Evolutionary conservation across 2,113 vertebrate genomes (phyloP).

Genomic region (Tonatia bakeri): DNA sequence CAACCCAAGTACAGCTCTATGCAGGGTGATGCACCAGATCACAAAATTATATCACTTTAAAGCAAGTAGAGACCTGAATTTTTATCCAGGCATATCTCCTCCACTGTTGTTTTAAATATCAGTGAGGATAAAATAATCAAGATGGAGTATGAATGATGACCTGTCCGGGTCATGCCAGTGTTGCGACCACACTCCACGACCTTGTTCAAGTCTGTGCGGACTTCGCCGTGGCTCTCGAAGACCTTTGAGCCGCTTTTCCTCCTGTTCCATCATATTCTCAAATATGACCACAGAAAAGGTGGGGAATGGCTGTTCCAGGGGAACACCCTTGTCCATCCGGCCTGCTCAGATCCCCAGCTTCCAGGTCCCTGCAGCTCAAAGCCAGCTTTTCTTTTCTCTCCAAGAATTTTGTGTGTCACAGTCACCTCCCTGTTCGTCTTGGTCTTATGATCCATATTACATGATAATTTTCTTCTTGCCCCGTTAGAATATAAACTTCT

Average conservation of each 20-base stretch:
- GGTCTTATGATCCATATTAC: background rate
- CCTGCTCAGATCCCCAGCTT: background rate
- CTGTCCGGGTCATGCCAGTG: background rate
- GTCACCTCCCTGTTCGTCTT: background rate
- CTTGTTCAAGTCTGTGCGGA: background rate
- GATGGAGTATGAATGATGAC: background rate
- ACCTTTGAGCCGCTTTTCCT: background rate
- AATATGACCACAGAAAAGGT: background rate
- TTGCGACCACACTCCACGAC: background rate
- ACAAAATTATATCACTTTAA: background rate
- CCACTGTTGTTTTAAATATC: background rate
- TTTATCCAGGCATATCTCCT: background rate
- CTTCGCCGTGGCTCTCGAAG: background rate
- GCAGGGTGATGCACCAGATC: background rate
- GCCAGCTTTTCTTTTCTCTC: background rate
- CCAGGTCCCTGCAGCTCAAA: background rate
- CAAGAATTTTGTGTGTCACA: background rate
- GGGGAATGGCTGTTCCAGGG: background rate
- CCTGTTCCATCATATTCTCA: background rate
- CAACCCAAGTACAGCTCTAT: background rate
- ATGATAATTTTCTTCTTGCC: background rate
- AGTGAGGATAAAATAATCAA: background rate
- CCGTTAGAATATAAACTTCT: background rate
- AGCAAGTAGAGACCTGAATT: background rate
- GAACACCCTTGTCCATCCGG: background rate